Evolutionary conservation across 2,113 vertebrate genomes (phyloP), one percentile per base, ranked within the genome.

Genomic region (Pelmatolapia mariae): DNA sequence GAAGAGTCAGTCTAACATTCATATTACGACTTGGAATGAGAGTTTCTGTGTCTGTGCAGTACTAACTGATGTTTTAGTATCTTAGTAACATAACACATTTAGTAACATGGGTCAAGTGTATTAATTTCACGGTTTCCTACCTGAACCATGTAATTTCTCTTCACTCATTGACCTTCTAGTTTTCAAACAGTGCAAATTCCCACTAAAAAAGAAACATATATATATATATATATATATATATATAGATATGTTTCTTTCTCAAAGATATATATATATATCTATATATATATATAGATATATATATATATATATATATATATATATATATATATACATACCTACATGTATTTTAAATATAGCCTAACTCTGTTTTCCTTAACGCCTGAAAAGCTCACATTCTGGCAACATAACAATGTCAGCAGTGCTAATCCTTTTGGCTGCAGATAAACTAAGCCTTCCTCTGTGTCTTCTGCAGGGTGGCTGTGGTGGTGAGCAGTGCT

Each of bases 1-100:
- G 97, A 98, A 86, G 98, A 98, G 98, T 98, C 92, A 97, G 98
- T 97, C 4, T 80, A n/a, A 6, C 18, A 18, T 38, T 52, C 6
- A 15, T 43, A 12, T 59, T 29, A n/a, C 19, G 11, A 50, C 5
- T 47, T 13, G 5, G 10, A 10, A 53, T 53, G 18, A 52, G 18
- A 52, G 52, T 54, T 54, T 22, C n/a, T 8, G n/a, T 53, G 19
- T n/a, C n/a, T n/a, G n/a, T n/a, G n/a, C n/a, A n/a, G n/a, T n/a
- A n/a, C n/a, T n/a, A n/a, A n/a, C n/a, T 9, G 47, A 19, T 52
- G 8, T 38, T 38, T 38, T 38, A 38, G 36, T 38, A 38, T 52
- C 29, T 38, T n/a, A n/a, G n/a, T n/a, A n/a, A n/a, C n/a, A n/a
- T n/a, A n/a, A n/a, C n/a, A n/a, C n/a, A n/a, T n/a, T n/a, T n/a